Evolutionary conservation across 2,888 invertebrate genomes (phyloP).

Genomic region (Aricia artaxerxes): DNA sequence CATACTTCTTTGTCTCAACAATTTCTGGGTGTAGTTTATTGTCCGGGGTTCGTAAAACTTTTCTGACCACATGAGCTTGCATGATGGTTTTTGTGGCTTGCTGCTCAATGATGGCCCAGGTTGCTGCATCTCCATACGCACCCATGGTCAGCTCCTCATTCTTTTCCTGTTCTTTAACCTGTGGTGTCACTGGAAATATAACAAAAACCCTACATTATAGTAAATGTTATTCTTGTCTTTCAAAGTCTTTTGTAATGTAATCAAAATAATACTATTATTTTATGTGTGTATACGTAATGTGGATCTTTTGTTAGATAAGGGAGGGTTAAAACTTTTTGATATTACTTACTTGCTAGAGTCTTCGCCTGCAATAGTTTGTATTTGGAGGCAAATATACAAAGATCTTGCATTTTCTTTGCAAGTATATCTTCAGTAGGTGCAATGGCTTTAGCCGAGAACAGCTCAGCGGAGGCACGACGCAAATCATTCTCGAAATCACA

Average conservation of each 20-base stretch:
- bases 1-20: constrained; percentile 59
- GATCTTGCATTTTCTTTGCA: constrained; percentile 55
- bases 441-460: constrained; percentile 53
- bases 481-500: constrained; percentile 57
- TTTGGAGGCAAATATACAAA: constrained; percentile 59
- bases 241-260: no score
- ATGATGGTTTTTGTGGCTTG: constrained; percentile 54
- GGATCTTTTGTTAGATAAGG: no score
- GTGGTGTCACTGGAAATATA: constrained; percentile 46
- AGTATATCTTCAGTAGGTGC: constrained; percentile 57
- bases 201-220: neutral
- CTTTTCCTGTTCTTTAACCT: constrained; percentile 45
- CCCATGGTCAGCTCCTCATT: constrained; percentile 45
- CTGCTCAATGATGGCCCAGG: constrained; percentile 56
- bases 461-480: constrained; percentile 47
- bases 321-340: neutral
- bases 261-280: no score
- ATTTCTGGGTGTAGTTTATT: constrained; percentile 50
- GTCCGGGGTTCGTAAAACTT: constrained; percentile 50
- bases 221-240: neutral
- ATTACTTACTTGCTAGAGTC: constrained; percentile 54
- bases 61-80: constrained; percentile 54
- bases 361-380: constrained; percentile 61
- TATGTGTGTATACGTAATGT: neutral
- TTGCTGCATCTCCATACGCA: constrained; percentile 54